Conservation (phyloP, 2,888 invertebrate species). For the Zaprionus lineosus region DNA sequence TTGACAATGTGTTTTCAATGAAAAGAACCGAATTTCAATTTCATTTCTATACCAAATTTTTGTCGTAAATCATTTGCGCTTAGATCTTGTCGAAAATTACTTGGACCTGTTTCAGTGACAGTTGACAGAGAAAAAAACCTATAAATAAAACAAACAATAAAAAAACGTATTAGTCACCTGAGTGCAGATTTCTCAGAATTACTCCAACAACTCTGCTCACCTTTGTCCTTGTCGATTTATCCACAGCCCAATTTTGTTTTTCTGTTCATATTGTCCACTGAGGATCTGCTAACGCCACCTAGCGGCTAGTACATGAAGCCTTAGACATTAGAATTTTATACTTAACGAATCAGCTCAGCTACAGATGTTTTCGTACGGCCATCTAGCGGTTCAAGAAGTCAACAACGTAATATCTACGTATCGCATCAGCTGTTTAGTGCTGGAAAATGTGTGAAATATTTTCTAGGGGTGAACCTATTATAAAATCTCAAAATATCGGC, state of each 20-base stretch:
- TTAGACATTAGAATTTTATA: no score
- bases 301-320: neutral
- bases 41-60: neutral
- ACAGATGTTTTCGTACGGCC: no score
- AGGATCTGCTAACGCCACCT: constrained; percentile 26
- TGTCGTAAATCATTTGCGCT: neutral
- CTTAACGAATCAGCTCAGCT: no score
- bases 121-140: neutral
- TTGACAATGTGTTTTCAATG: neutral
- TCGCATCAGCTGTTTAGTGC: neutral
- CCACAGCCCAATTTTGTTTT: no score
- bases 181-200: constrained; percentile 15
- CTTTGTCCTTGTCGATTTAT: no score
- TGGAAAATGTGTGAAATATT: neutral
- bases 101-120: neutral
- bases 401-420: neutral
- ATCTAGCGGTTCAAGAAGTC: no score
- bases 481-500: no score
- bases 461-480: neutral
- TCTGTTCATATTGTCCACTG: no score
- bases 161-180: constrained; percentile 15
- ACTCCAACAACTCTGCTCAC: no score
- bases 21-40: neutral
- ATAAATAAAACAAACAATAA: constrained; percentile 1
- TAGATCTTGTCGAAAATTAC: neutral